Evolutionary conservation across 2,113 vertebrate genomes (phyloP).

Genomic region (Dipodomys spectabilis): DNA sequence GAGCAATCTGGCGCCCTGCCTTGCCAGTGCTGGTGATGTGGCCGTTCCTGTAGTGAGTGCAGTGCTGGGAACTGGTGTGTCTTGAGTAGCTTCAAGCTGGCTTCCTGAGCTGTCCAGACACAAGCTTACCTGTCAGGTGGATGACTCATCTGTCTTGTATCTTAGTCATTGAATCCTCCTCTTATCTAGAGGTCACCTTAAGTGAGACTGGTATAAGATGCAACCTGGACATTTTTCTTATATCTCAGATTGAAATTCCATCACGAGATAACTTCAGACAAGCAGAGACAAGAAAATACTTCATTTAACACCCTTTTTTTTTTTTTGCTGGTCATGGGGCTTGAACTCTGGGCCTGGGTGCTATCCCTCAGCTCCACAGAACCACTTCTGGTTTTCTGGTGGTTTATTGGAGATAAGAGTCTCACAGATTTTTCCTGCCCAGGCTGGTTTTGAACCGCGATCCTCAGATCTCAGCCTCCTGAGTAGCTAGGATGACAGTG

Average conservation of each 20-base stretch:
- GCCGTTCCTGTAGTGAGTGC: neutral
- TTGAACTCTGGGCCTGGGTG: too few relatives aligned
- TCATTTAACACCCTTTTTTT: neutral
- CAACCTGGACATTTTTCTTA: slow-evolving; percentile 6
- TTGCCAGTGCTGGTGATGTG: accelerated
- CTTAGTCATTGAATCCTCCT: slow-evolving; percentile 42
- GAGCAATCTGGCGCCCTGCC: too few relatives aligned
- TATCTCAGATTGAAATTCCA: neutral
- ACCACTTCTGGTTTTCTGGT: too few relatives aligned
- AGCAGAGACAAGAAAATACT: slow-evolving; percentile 19
- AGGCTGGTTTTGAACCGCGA: too few relatives aligned
- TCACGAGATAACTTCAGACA: slow-evolving; percentile 1
- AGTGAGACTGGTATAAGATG: neutral
- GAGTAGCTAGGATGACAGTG: too few relatives aligned
- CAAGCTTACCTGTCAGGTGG: neutral
- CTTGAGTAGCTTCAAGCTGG: neutral
- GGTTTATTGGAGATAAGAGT: too few relatives aligned
- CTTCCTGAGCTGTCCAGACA: slow-evolving; percentile 26
- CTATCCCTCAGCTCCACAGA: too few relatives aligned
- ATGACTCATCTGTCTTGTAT: slow-evolving; percentile 7
- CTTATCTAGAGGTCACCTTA: slow-evolving; percentile 34
- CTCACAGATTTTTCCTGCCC: too few relatives aligned
- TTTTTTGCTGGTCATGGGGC: too few relatives aligned
- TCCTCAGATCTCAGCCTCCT: too few relatives aligned
- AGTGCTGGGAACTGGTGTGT: neutral